A percentile compares a stretch with the other conserved stretches of the same genome.
Evolutionary conservation across 2,888 invertebrate genomes (phyloP).

Genomic region (Neoascia interrupta): DNA sequence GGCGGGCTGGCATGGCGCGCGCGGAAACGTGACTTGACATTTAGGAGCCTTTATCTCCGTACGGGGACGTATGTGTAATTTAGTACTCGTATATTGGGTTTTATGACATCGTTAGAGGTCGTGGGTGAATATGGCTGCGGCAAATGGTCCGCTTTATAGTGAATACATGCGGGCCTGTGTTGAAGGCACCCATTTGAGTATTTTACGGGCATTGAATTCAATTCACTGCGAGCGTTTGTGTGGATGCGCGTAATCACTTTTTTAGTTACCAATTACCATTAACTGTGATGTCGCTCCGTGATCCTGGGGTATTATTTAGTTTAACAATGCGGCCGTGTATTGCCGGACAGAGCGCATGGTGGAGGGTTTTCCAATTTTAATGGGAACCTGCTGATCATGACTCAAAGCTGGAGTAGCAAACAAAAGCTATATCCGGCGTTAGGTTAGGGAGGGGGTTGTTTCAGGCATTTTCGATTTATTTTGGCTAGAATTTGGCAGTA

Average conservation of each 20-base stretch:
- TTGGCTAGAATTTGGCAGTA: too few species aligned
- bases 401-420: too few species aligned
- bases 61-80: constrained; percentile 36
- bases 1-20: not conserved
- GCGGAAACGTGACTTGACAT: constrained; percentile 49
- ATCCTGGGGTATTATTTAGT: constrained; percentile 36
- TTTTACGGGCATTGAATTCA: constrained; percentile 29
- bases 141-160: constrained; percentile 10
- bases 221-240: constrained; percentile 1
- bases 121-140: constrained; percentile 23
- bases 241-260: constrained; percentile 33
- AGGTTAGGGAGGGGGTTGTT: too few species aligned
- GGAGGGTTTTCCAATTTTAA: too few species aligned
- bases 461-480: too few species aligned
- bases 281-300: constrained; percentile 29
- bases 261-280: constrained; percentile 52
- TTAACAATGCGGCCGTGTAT: constrained; percentile 17
- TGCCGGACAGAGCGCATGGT: too few species aligned
- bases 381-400: too few species aligned
- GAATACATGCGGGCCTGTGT: constrained; percentile 1
- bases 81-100: constrained; percentile 48
- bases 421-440: too few species aligned
- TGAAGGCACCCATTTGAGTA: constrained; percentile 27
- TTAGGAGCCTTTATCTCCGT: constrained; percentile 34
- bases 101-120: constrained; percentile 51